Conservation (phyloP, 2,888 invertebrate species). For the Amiota mariae region DNA sequence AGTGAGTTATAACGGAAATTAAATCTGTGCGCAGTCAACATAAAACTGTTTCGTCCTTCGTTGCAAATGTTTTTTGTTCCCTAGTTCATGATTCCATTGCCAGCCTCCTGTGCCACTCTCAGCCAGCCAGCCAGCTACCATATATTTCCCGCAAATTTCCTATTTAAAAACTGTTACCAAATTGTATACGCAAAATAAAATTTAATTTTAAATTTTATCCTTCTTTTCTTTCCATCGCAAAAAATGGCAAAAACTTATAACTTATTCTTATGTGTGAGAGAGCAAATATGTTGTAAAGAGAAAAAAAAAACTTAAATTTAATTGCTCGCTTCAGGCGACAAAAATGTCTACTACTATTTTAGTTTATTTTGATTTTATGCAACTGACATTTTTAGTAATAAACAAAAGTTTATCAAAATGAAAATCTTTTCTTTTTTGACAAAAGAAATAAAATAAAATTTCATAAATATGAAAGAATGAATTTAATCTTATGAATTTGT, state of each 20-base stretch:
- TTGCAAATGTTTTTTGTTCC: neutral
- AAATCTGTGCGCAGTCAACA: constrained; percentile 32
- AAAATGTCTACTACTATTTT: too few relatives aligned
- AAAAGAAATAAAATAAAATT: too few relatives aligned
- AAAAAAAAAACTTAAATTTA: neutral
- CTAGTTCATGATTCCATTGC: neutral
- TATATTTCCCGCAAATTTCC: constrained; percentile 3
- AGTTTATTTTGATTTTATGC: neutral
- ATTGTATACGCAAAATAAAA: neutral
- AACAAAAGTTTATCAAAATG: neutral
- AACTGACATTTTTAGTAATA: neutral
- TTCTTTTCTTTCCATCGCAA: neutral
- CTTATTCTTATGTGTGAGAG: too few relatives aligned
- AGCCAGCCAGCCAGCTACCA: neutral
- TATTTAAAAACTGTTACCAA: constrained; percentile 7
- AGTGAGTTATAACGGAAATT: constrained; percentile 39
- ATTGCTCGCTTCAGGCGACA: neutral
- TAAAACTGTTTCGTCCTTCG: constrained; percentile 1
- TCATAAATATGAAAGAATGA: too few relatives aligned
- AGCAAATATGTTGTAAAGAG: neutral
- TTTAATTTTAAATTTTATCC: neutral
- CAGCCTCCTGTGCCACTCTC: neutral
- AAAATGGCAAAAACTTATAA: neutral
- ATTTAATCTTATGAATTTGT: too few relatives aligned
- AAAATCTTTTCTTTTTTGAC: neutral